Evolutionary conservation across 2,888 invertebrate genomes (phyloP).

Genomic region (Pycnomerus fuliginosus): DNA sequence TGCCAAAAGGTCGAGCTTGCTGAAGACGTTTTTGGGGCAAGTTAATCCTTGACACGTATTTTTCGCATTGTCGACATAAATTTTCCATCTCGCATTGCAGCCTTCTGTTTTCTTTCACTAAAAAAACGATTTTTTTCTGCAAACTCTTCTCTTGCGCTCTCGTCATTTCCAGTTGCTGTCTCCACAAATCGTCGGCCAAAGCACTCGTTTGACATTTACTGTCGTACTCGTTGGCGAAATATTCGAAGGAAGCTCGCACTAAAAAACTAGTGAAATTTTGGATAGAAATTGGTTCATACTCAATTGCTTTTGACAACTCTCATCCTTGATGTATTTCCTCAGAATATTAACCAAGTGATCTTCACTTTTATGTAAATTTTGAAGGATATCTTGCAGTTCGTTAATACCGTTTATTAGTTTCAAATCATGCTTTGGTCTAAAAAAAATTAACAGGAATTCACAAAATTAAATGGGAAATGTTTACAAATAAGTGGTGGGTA

Average conservation of each 20-base stretch:
- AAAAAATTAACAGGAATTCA: constrained; percentile 3
- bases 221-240: constrained; percentile 26
- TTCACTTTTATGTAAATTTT: constrained; percentile 8
- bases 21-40: constrained; percentile 10
- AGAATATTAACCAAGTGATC: constrained; percentile 6
- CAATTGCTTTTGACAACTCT: constrained; percentile 7
- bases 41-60: constrained; percentile 5
- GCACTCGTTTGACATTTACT: constrained; percentile 38
- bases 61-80: constrained; percentile 34
- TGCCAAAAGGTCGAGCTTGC: constrained; percentile 9
- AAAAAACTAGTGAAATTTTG: neutral
- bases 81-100: constrained; percentile 43
- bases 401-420: constrained; percentile 10
- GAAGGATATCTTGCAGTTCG: constrained; percentile 13
- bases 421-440: constrained; percentile 6
- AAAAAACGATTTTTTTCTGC: constrained; percentile 37
- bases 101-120: constrained; percentile 44
- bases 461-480: neutral
- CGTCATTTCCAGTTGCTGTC: constrained; percentile 40
- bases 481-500: constrained; percentile 13
- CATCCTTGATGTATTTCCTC: constrained; percentile 12
- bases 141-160: constrained; percentile 38
- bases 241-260: constrained; percentile 15
- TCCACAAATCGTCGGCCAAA: constrained; percentile 44
- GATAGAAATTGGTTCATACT: constrained; percentile 1